A percentile compares a stretch with the other conserved stretches of the same genome.
Evolutionary conservation across 2,888 invertebrate species (phyloP).

Genomic region (Parasteatoda lunata): DNA sequence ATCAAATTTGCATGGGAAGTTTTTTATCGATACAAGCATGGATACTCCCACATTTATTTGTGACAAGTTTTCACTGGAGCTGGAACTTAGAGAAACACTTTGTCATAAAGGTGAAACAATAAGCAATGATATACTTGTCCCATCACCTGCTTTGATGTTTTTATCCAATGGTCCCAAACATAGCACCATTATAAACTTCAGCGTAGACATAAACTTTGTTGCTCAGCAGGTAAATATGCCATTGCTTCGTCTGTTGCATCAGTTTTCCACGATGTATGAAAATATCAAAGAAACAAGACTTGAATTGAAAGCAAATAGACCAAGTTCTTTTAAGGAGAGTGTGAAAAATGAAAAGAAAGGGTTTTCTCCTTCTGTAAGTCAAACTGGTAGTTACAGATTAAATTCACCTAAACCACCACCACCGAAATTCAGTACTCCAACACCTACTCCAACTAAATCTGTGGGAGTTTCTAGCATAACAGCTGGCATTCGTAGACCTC

Average conservation of each 20-base stretch:
- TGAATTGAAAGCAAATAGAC: constrained; percentile 85
- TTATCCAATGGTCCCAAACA: constrained; percentile 72
- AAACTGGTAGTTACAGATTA: constrained; percentile 62
- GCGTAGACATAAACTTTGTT: constrained; percentile 89
- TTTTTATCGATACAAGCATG: constrained; percentile 79
- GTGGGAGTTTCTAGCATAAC: constrained; percentile 63
- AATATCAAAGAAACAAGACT: constrained; percentile 95
- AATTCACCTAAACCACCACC: constrained; percentile 60
- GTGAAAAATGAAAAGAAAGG: constrained; percentile 66
- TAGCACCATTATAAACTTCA: constrained; percentile 92
- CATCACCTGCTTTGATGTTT: constrained; percentile 83
- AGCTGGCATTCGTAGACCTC: constrained; percentile 64
- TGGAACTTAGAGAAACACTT: constrained; percentile 92
- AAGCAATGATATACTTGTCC: constrained; percentile 82
- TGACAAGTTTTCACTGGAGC: constrained; percentile 90
- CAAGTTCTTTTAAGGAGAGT: constrained; percentile 70
- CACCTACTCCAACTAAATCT: constrained; percentile 64
- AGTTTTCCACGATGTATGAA: constrained; percentile 97
- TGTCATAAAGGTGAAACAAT: constrained; percentile 79
- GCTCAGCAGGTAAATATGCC: constrained; percentile 99
- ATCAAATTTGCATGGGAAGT: constrained; percentile 72
- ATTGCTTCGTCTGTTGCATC: constrained; percentile 89
- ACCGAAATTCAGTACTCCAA: constrained; percentile 59
- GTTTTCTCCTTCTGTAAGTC: constrained; percentile 66
- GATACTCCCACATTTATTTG: constrained; percentile 93